These are phyloP conservation scores for Chondrilla cf. caribensis DNA, from an alignment of 37 sponge, comb jelly and placozoan species.

Conservation along the genomic window DNA sequence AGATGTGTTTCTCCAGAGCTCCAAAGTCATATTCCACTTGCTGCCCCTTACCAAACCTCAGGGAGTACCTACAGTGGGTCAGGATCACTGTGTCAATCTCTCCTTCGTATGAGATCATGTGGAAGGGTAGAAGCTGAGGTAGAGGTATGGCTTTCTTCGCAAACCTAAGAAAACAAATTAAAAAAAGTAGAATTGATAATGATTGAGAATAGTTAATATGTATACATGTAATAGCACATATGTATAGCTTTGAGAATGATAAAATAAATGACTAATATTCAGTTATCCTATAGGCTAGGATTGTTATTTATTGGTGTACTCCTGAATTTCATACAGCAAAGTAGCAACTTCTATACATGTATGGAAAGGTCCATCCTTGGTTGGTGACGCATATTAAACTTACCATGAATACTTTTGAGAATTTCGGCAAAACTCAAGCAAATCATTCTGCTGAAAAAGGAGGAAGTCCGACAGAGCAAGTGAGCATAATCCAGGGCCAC, in stretches of 20 bases:
- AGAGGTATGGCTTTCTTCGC: constrained; percentile 48
- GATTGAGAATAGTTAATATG: neutral
- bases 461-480: constrained; percentile 59
- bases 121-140: constrained; percentile 38
- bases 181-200: neutral
- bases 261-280: too few species aligned
- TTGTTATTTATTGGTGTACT: too few species aligned
- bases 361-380: neutral
- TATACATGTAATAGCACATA: too few species aligned
- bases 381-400: too few species aligned
- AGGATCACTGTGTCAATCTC: constrained; percentile 57
- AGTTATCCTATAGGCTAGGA: too few species aligned
- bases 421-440: constrained; percentile 44
- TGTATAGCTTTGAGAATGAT: too few species aligned
- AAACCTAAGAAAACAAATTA: too few species aligned
- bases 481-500: constrained; percentile 50
- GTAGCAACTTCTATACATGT: too few species aligned
- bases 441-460: constrained; percentile 47
- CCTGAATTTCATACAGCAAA: too few species aligned
- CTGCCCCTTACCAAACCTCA: constrained; percentile 51
- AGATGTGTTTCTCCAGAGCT: constrained; percentile 66
- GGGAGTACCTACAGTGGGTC: constrained; percentile 71
- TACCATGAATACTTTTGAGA: constrained; percentile 1
- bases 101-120: constrained; percentile 56
- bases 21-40: constrained; percentile 51